Percentiles rank a stretch among this genome's conserved stretches.
Evolutionary conservation across 1,140 invertebrate genomes (phyloP).

Genomic region (Chlorops oryzae): DNA sequence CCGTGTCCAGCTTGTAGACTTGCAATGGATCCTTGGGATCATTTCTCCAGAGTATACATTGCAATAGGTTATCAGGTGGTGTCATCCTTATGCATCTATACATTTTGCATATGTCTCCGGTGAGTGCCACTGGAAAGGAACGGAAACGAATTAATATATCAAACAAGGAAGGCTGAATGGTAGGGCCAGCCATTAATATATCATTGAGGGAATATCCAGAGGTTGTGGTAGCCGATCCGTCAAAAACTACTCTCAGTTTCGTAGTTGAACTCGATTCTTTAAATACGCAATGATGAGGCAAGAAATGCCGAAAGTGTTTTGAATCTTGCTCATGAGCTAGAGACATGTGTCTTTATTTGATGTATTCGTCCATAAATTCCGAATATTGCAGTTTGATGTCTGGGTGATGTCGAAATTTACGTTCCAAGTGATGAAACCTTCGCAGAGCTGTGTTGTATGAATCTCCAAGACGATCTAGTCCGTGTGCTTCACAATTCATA

Average conservation of each 20-base stretch:
- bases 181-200: constrained; percentile 14
- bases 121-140: constrained; percentile 10
- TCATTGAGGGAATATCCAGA: constrained; percentile 20
- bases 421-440: not conserved
- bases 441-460: constrained; percentile 1
- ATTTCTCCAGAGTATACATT: constrained; percentile 11
- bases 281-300: constrained; percentile 17
- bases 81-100: constrained; percentile 12
- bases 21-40: not conserved
- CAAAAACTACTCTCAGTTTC: constrained; percentile 18
- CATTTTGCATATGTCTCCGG: constrained; percentile 19
- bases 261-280: constrained; percentile 19
- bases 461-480: constrained; percentile 4
- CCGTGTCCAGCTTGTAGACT: constrained; percentile 20
- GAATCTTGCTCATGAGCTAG: not conserved
- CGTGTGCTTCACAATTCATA: no score
- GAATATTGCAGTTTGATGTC: not conserved
- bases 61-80: constrained; percentile 5
- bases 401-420: not conserved
- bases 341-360: constrained; percentile 4
- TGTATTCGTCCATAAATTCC: no score
- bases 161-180: constrained; percentile 23
- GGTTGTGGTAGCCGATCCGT: constrained; percentile 11
- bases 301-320: no score
- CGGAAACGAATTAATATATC: constrained; percentile 46